A percentile compares a stretch with the other conserved stretches of the same genome.
Conservation (phyloP, 2,888 invertebrate genomes). For the Fragum sueziense region DNA sequence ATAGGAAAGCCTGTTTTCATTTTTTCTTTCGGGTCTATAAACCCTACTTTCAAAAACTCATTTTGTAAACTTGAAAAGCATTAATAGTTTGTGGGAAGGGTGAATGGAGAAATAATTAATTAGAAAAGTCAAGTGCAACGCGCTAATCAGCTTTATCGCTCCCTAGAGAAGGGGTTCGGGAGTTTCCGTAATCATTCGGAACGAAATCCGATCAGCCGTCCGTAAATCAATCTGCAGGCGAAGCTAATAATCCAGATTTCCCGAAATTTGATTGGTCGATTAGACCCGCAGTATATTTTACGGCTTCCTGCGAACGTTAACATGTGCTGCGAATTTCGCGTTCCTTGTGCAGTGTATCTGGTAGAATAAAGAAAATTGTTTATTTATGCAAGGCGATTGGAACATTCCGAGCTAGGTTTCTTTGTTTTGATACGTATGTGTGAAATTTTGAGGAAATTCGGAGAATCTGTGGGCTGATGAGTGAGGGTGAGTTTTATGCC, state of each 20-base stretch:
- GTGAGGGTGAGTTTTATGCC: neutral
- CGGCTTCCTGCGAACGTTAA: conserved; percentile 3
- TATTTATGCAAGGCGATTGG: neutral
- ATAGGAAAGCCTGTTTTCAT: too few species aligned
- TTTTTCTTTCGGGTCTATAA: too few species aligned
- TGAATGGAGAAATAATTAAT: neutral
- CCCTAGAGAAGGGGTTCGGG: neutral
- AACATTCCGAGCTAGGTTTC: neutral
- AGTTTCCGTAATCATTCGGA: neutral
- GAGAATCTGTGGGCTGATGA: neutral
- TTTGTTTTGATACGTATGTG: conserved; percentile 3
- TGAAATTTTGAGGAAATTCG: neutral
- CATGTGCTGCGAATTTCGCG: neutral
- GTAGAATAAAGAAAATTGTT: conserved; percentile 6
- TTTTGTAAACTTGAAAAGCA: too few species aligned
- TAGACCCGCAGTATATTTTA: conserved; percentile 8
- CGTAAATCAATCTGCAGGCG: conserved; percentile 6
- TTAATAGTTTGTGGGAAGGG: too few species aligned
- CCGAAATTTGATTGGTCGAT: conserved; percentile 13
- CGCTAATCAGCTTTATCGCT: neutral
- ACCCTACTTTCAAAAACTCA: too few species aligned
- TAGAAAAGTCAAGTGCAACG: neutral
- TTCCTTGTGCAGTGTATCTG: neutral
- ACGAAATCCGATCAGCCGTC: neutral
- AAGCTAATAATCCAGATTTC: neutral